Percentiles rank a stretch among this genome's conserved stretches.
Conservation (phyloP, 1,140 invertebrate species). For the Sitodiplosis mosellana region DNA sequence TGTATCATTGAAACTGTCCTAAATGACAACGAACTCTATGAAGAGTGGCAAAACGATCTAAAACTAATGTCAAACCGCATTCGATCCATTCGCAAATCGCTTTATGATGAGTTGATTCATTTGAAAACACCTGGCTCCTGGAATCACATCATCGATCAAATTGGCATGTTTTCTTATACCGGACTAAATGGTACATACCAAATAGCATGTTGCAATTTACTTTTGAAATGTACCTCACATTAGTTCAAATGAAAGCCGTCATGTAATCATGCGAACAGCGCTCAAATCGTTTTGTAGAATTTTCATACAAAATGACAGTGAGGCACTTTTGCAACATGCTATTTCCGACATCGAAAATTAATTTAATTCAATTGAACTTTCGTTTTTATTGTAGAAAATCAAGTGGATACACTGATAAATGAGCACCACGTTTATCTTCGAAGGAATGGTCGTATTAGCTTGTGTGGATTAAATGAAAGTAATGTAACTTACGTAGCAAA, state of each 20-base stretch:
- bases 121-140: constrained; percentile 71
- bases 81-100: constrained; percentile 57
- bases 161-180: constrained; percentile 93
- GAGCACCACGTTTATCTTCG: constrained; percentile 78
- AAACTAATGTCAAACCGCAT: constrained; percentile 73
- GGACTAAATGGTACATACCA: constrained; percentile 59
- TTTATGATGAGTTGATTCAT: constrained; percentile 49
- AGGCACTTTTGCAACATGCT: no score
- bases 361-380: no score
- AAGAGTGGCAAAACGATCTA: constrained; percentile 70
- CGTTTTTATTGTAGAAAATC: not conserved
- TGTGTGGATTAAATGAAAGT: constrained; percentile 66
- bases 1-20: constrained; percentile 70
- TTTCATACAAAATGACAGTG: no score
- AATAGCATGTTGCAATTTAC: not conserved
- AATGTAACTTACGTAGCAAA: constrained; percentile 80
- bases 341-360: no score
- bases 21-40: constrained; percentile 47
- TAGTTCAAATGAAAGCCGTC: no score
- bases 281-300: no score
- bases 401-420: constrained; percentile 40
- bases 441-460: constrained; percentile 71
- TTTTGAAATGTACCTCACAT: no score
- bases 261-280: no score
- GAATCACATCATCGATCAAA: constrained; percentile 84